A percentile compares a stretch with the other conserved stretches of the same genome.
Conservation (phyloP, 2,888 invertebrate species). For the Anaspis maculata region DNA sequence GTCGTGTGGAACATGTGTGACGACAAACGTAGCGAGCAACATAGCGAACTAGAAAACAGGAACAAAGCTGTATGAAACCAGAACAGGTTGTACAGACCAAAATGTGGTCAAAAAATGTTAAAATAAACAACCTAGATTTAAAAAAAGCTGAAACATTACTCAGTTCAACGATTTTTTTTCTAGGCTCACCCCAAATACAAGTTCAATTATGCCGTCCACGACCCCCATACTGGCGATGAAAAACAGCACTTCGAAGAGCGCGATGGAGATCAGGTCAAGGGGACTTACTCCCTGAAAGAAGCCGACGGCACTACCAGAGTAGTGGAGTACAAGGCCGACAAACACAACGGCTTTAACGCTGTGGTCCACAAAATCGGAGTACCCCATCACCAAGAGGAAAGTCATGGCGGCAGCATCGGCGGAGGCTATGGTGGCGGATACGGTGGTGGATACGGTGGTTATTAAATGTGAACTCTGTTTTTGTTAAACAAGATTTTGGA, state of each 20-base stretch:
- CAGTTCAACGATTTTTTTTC: conserved; percentile 1
- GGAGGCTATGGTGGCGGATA: conserved; percentile 16
- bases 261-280: conserved; percentile 55
- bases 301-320: conserved; percentile 40
- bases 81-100: too few species aligned
- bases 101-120: too few species aligned
- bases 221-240: conserved; percentile 28
- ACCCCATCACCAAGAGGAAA: conserved; percentile 15
- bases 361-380: conserved; percentile 27
- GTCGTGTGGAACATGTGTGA: too few species aligned
- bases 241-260: conserved; percentile 48
- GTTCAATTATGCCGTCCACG: conserved; percentile 28
- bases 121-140: too few species aligned
- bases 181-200: conserved; percentile 27
- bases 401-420: conserved; percentile 14
- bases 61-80: too few species aligned
- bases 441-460: too few species aligned
- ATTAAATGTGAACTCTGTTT: too few species aligned
- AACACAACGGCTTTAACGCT: conserved; percentile 28
- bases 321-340: conserved; percentile 29
- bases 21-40: too few species aligned
- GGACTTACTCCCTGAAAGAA: conserved; percentile 47
- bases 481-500: too few species aligned
- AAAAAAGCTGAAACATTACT: too few species aligned
- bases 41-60: too few species aligned